phyloP scores from a whole-genome alignment of 2,113 vertebrate genomes.

The Phycodurus eques region DNA sequence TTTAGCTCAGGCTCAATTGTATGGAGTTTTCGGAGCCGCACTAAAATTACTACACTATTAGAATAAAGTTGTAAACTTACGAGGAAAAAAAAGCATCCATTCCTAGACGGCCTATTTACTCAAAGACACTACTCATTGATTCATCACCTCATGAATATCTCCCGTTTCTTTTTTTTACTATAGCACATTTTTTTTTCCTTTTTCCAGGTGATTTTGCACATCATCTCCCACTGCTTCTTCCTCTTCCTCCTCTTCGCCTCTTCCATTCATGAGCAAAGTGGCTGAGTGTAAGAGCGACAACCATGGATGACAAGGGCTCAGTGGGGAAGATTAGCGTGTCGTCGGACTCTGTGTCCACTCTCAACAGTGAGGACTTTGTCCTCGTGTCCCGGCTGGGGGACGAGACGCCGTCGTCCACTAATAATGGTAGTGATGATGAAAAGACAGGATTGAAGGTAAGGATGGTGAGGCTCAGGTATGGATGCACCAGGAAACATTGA shows the following conservation, averaged over 20 bases:
- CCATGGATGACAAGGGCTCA: conserved; percentile 99
- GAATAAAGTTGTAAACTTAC: too few relatives aligned
- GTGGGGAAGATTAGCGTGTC: conserved; percentile 99
- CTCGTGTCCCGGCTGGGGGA: conserved; percentile 98
- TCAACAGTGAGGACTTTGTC: conserved; percentile 99
- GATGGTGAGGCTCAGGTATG: conserved; percentile 39
- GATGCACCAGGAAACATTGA: neutral
- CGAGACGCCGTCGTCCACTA: conserved; percentile 94
- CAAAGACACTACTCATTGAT: conserved; percentile 47
- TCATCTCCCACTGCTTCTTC: conserved; percentile 72
- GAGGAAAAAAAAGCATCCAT: too few relatives aligned
- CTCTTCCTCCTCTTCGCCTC: conserved; percentile 50
- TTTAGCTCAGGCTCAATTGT: too few relatives aligned
- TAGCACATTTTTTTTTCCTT: conserved; percentile 66
- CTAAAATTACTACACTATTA: too few relatives aligned
- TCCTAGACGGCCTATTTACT: too few relatives aligned
- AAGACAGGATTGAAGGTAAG: conserved; percentile 99
- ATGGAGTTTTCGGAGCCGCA: too few relatives aligned
- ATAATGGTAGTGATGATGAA: conserved; percentile 98
- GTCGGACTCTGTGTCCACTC: conserved; percentile 98
- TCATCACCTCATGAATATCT: conserved; percentile 64
- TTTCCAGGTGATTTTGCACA: conserved; percentile 89
- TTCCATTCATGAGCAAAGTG: conserved; percentile 90
- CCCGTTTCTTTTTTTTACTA: conserved; percentile 44
- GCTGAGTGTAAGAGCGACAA: conserved; percentile 84